A percentile compares a stretch with the other conserved stretches of the same genome.
phyloP scores from a whole-genome alignment of 2,888 invertebrate genomes.

The Sesia apiformis region DNA sequence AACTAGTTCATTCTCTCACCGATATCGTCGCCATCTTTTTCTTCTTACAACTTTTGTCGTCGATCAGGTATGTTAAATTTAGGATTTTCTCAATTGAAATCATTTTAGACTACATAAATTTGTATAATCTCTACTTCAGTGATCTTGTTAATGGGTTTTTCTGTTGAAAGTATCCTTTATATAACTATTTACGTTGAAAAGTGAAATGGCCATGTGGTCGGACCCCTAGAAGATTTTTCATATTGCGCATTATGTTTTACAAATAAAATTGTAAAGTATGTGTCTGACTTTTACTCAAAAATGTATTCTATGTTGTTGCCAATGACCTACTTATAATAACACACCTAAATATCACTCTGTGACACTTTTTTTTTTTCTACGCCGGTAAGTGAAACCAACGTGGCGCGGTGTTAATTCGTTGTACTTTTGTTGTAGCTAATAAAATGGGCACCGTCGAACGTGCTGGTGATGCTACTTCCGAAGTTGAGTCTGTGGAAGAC shows the following conservation, averaged over 20 bases:
- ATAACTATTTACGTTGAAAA: constrained; percentile 16
- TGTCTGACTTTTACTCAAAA: constrained; percentile 7
- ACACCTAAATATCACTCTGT: background rate
- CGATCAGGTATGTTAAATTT: constrained; percentile 57
- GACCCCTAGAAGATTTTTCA: constrained; percentile 34
- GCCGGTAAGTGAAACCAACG: constrained; percentile 50
- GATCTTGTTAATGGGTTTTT: constrained; percentile 11
- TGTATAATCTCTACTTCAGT: constrained; percentile 8
- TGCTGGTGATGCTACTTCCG: constrained; percentile 78
- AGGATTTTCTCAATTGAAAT: background rate
- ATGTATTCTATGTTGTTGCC: constrained; percentile 8
- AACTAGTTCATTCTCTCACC: background rate
- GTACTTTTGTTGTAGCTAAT: constrained; percentile 43
- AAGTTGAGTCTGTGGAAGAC: constrained; percentile 79
- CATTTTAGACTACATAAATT: background rate
- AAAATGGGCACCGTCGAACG: constrained; percentile 80
- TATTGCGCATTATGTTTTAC: constrained; percentile 68
- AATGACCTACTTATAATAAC: background rate
- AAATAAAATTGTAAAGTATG: constrained; percentile 9
- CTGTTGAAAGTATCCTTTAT: constrained; percentile 16
- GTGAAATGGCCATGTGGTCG: constrained; percentile 60
- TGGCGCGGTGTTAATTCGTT: constrained; percentile 39
- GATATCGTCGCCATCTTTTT: constrained; percentile 60
- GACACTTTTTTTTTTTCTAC: constrained; percentile 1
- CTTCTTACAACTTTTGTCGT: constrained; percentile 58